Evolutionary conservation across 2,888 invertebrate species (phyloP).

Genomic region (Brachycybe producta): DNA sequence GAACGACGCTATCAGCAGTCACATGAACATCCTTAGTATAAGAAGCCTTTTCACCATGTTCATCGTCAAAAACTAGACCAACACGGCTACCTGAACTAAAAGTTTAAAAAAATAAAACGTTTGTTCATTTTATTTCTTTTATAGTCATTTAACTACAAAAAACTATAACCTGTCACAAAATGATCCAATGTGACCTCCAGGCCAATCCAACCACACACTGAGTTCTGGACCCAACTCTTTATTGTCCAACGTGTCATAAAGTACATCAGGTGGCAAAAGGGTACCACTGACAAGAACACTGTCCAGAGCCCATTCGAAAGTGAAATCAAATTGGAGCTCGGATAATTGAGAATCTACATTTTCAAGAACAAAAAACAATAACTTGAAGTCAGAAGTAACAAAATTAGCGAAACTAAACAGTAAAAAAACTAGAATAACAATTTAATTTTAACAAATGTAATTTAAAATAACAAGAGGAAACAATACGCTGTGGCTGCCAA

Average conservation of each 20-base stretch:
- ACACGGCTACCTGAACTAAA: slow-evolving; percentile 25
- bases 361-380: not conserved
- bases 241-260: slow-evolving; percentile 31
- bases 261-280: slow-evolving; percentile 29
- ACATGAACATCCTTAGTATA: slow-evolving; percentile 33
- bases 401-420: too few relatives aligned
- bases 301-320: slow-evolving; percentile 34
- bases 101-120: slow-evolving; percentile 5
- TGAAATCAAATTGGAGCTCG: slow-evolving; percentile 28
- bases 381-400: too few relatives aligned
- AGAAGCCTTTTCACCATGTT: slow-evolving; percentile 31
- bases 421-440: too few relatives aligned
- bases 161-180: slow-evolving; percentile 30
- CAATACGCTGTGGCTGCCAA: slow-evolving; percentile 31
- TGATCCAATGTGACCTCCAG: slow-evolving; percentile 30
- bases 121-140: not conserved
- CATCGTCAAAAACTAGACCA: slow-evolving; percentile 30
- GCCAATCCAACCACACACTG: slow-evolving; percentile 34
- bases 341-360: not conserved
- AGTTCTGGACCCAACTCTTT: slow-evolving; percentile 23
- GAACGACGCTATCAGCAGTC: slow-evolving; percentile 33
- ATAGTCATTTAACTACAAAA: slow-evolving; percentile 3
- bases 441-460: too few relatives aligned
- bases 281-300: slow-evolving; percentile 33
- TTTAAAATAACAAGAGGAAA: not conserved